A percentile compares a stretch with the other conserved stretches of the same genome.
phyloP scores from a whole-genome alignment of 1,140 invertebrate genomes.

The Eufriesea mexicana region DNA sequence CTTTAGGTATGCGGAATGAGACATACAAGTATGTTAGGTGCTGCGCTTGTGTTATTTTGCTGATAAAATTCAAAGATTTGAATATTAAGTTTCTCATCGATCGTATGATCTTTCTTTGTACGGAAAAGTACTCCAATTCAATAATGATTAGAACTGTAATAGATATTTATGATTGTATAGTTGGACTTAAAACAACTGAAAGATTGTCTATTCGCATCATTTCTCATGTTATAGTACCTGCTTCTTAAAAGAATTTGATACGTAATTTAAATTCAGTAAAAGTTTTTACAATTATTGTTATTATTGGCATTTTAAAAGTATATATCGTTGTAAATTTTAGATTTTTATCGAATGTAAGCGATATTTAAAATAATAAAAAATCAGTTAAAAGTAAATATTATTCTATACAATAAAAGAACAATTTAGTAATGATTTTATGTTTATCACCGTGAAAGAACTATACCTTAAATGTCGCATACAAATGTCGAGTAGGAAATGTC shows the following conservation, averaged over 20 bases:
- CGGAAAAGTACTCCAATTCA: background rate
- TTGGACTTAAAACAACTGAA: background rate
- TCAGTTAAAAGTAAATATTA: background rate
- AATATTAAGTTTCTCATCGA: background rate
- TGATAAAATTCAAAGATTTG: constrained; percentile 15
- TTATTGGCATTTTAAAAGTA: background rate
- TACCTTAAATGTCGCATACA: constrained; percentile 49
- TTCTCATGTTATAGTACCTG: background rate
- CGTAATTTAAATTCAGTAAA: background rate
- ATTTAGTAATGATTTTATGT: background rate
- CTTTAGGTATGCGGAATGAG: constrained; percentile 44
- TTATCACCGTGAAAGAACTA: background rate
- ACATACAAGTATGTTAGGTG: constrained; percentile 1
- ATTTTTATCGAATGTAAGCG: too few relatives aligned
- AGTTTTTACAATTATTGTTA: background rate
- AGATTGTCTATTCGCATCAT: background rate
- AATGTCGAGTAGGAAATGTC: constrained; percentile 51
- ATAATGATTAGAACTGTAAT: background rate
- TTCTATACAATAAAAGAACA: background rate
- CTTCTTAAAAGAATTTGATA: background rate
- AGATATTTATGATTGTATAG: background rate
- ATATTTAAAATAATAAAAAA: background rate
- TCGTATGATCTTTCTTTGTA: background rate
- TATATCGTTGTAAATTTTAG: background rate
- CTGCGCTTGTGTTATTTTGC: background rate